Base-by-base conservation (phyloP, 2,113 vertebrate genomes). In the Cervus canadensis region DNA sequence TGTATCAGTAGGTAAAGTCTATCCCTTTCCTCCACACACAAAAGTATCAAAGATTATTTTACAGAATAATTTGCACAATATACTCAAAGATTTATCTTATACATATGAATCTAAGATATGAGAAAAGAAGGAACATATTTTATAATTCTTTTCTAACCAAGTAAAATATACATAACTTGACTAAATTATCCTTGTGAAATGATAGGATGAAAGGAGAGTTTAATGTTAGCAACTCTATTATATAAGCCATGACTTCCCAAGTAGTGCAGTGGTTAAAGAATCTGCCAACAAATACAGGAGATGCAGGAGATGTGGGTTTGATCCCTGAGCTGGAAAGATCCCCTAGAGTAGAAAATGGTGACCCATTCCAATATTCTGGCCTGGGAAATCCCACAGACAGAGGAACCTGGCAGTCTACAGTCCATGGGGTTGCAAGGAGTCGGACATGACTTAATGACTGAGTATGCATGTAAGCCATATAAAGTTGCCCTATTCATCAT, bases 31-130 rank as follows among this genome's bases (percentile, higher is more conserved):
- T 62, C 52, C 45, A 54, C 74, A 57, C n/a, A 21, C 36, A 95
- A 74, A 79, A 87, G 60, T 91, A 76, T 48, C 10, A 84, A 94
- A 89, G 9, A 89, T 94, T 71, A 92, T 89, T 91, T 95, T 82
- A 26, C 45, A 86, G 23, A 62, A 15, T 30, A 82, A 81, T 94
- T 71, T 62, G 8, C 81, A 57, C 21, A 90, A 88, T 91, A 81
- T 84, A 83, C 11, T 15, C 50, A 59, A 45, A 96, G 30, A 62
- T 17, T 59, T 79, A n/a, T 76, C 50, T n/a, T 76, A 52, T 33
- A 76, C 13, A 87, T 81, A 90, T 3, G 9, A 83, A 54, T 50
- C 12, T 48, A 67, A 48, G n/a, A 87, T 62, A 76, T 25, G 87
- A 5, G 36, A 86, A 64, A 94, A 94, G 17, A 91, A 91, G 36